Base-by-base conservation (phyloP, 2,113 vertebrate species). In the Epinephelus fuscoguttatus region DNA sequence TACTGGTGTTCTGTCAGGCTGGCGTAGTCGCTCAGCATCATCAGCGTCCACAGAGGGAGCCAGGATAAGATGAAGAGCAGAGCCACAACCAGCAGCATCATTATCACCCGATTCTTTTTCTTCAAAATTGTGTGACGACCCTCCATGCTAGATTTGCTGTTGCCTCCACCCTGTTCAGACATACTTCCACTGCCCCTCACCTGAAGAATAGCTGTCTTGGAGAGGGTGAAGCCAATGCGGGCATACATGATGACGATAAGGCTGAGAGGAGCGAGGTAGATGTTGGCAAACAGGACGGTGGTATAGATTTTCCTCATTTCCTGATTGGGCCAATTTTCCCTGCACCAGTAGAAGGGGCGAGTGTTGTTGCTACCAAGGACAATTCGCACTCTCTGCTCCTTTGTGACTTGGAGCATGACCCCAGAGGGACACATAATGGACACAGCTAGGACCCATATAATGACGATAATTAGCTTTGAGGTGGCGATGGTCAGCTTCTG, bases 281-380 rank as follows among this genome's bases (percentile, higher is more conserved):
- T 97, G 78, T 95, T 98, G 42, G 95, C 94, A 77, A 99, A 99
- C 4, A 99, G 95, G n/a, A 98, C 94, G 0, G 97, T 97, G 0
- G 98, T 99, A 61, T 99, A 99, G 86, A 98, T 92, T 89, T 96
- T 98, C n/a, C 96, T 94, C 97, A 98, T 98, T 37, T 92, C 95
- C 0, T 93, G 96, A 47, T 93, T 94, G 1, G 97, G 97, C 98
- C 98, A 99, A 53, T 96, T 96, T 88, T 98, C 98, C 6, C 94
- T 93, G 88, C 98, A 98, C 97, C 97, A 98, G 91, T 96, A 97
- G 57, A 97, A 95, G 0, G 97, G 95, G 4, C 70, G 91, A 25
- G 93, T 96, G 82, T 94, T 59, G 77, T 90, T 86, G 0, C 69
- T 66, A 6, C 94, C 90, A 0, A 96, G 88, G 53, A 96, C 86